A percentile compares a stretch with the other conserved stretches of the same genome.
Conservation (phyloP, 2,113 vertebrate species). For the Pteropus alecto region DNA sequence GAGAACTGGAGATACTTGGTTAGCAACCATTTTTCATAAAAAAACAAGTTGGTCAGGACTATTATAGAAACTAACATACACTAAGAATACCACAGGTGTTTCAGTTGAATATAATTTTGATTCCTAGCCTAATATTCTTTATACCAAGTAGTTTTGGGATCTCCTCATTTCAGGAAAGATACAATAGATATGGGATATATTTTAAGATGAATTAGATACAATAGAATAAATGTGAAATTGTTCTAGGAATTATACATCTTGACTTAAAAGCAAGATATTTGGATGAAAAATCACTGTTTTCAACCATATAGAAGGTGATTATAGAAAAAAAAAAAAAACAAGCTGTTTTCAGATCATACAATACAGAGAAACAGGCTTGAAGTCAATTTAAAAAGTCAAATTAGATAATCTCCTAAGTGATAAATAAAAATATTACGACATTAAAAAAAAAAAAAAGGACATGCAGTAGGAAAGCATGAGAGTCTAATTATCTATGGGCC, state of each 20-base stretch:
- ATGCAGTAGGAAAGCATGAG: not conserved
- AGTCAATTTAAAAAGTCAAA: not conserved
- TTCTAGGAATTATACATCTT: not conserved
- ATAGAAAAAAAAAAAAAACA: not conserved
- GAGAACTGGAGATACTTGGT: not conserved
- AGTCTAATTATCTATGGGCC: not conserved
- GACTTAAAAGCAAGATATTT: not conserved
- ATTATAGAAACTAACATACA: not conserved
- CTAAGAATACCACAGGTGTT: not conserved
- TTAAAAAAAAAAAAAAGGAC: not conserved
- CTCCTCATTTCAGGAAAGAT: not conserved
- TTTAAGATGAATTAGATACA: not conserved
- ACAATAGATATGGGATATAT: not conserved
- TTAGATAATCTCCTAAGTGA: not conserved
- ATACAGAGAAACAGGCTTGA: not conserved
- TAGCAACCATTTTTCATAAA: not conserved
- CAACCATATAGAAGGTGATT: not conserved
- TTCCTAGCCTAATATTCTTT: not conserved
- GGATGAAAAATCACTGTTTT: not conserved
- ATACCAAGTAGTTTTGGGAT: not conserved
- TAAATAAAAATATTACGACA: not conserved
- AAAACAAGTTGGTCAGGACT: not conserved
- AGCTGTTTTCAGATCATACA: not conserved
- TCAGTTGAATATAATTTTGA: not conserved
- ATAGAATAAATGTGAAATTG: not conserved